These are phyloP conservation scores for Notothenia rossii DNA, from an alignment of 2,113 vertebrate genomes.

Conservation along the genomic window DNA sequence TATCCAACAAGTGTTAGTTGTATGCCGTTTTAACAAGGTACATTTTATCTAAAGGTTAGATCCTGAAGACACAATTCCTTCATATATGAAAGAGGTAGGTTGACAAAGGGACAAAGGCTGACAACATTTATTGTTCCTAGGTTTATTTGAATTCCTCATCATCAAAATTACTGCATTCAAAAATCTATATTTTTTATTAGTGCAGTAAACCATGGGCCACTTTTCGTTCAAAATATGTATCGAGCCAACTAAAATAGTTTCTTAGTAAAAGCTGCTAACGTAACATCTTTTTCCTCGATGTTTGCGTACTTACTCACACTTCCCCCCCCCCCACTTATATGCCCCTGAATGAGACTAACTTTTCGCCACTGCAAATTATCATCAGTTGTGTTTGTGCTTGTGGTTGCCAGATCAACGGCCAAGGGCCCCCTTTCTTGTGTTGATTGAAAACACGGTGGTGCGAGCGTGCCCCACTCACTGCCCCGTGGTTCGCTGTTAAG, in stretches of 20 bases:
- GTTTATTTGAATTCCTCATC: neutral
- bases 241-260: too few species aligned
- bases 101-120: too few species aligned
- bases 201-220: too few species aligned
- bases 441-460: slow-evolving; percentile 41
- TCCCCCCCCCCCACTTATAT: neutral
- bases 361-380: slow-evolving; percentile 9
- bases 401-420: slow-evolving; percentile 11
- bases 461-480: slow-evolving; percentile 27
- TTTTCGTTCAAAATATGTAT: too few species aligned
- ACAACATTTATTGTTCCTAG: too few species aligned
- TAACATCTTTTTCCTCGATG: neutral
- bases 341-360: slow-evolving; percentile 4
- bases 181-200: too few species aligned
- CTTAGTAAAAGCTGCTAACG: neutral
- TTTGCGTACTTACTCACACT: neutral
- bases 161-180: too few species aligned
- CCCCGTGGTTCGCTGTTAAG: slow-evolving; percentile 47
- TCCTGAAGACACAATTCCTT: too few species aligned
- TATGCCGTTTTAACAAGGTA: too few species aligned
- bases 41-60: too few species aligned
- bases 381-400: neutral
- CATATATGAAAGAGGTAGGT: too few species aligned
- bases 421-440: slow-evolving; percentile 16
- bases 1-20: neutral